A percentile compares a stretch with the other conserved stretches of the same genome.
These are phyloP conservation scores for Trachymyrmex cornetzi DNA, from an alignment of 1,140 invertebrate genomes.

Conservation along the genomic window DNA sequence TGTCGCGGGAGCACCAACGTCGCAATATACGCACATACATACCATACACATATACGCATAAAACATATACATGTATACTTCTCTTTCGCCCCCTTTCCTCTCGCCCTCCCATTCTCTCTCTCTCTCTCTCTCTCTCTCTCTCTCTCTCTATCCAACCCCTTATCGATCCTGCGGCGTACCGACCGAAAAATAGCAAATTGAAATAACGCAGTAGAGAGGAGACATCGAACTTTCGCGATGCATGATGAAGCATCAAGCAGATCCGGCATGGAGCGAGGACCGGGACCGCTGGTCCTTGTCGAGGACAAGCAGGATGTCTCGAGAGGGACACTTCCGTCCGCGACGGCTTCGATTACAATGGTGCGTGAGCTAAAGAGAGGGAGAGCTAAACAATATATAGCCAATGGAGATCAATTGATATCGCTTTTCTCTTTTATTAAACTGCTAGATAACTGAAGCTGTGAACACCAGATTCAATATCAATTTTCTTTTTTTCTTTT, in stretches of 20 bases:
- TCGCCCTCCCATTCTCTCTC: background rate
- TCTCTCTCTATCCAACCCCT: constrained; percentile 50
- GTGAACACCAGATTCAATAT: background rate
- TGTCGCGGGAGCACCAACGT: constrained; percentile 68
- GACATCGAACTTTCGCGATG: constrained; percentile 63
- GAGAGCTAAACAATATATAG: constrained; percentile 61
- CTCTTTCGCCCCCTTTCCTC: background rate
- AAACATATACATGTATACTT: background rate
- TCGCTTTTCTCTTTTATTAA: constrained; percentile 22
- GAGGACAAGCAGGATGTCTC: constrained; percentile 78
- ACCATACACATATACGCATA: background rate
- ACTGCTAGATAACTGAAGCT: constrained; percentile 21
- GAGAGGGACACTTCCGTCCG: constrained; percentile 75
- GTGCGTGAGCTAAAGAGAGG: constrained; percentile 72
- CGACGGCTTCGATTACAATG: constrained; percentile 74
- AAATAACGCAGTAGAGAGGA: constrained; percentile 62
- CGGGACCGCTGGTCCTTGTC: constrained; percentile 73
- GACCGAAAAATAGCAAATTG: constrained; percentile 53
- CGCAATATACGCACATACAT: constrained; percentile 15
- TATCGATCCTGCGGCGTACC: constrained; percentile 53
- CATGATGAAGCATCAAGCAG: constrained; percentile 66
- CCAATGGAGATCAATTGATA: constrained; percentile 26
- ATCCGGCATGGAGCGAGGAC: constrained; percentile 71
- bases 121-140: background rate
- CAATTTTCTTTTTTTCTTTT: no score